These are phyloP conservation scores for Alloscopus bannaensis DNA, from an alignment of 2,888 invertebrate genomes.

Conservation along the genomic window DNA sequence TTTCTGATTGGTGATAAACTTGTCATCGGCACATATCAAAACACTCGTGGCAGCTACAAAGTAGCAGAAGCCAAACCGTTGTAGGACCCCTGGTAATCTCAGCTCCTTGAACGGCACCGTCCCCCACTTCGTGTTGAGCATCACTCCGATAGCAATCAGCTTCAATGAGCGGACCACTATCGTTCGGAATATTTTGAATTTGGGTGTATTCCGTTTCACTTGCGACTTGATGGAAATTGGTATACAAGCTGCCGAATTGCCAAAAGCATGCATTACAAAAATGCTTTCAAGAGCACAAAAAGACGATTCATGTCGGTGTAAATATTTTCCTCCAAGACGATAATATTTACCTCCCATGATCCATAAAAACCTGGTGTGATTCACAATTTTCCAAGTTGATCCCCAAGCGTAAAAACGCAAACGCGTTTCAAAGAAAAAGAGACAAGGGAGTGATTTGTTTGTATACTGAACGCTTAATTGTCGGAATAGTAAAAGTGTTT, in stretches of 20 bases:
- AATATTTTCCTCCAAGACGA: not conserved
- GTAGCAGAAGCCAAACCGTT: constrained; percentile 90
- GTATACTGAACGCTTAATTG: not conserved
- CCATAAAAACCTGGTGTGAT: constrained; percentile 96
- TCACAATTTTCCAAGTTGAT: too few relatives aligned
- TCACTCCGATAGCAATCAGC: constrained; percentile 86
- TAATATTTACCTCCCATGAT: constrained; percentile 88
- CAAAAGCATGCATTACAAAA: constrained; percentile 76
- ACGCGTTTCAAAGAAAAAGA: too few relatives aligned
- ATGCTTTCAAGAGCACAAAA: not conserved
- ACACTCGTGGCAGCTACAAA: constrained; percentile 83
- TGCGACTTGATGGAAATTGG: constrained; percentile 88
- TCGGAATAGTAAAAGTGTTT: too few relatives aligned
- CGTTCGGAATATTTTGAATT: constrained; percentile 79
- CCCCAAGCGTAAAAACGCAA: too few relatives aligned
- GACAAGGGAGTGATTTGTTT: too few relatives aligned
- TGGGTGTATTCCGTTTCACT: constrained; percentile 80
- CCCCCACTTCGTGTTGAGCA: constrained; percentile 82
- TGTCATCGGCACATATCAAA: constrained; percentile 77
- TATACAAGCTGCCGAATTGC: constrained; percentile 83
- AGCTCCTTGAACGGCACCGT: constrained; percentile 90
- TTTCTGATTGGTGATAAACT: constrained; percentile 58
- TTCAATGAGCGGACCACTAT: constrained; percentile 85
- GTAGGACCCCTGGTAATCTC: constrained; percentile 92
- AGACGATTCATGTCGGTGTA: not conserved